Base-by-base conservation (phyloP, 2,888 invertebrate species). In the Campoplex capitator region DNA sequence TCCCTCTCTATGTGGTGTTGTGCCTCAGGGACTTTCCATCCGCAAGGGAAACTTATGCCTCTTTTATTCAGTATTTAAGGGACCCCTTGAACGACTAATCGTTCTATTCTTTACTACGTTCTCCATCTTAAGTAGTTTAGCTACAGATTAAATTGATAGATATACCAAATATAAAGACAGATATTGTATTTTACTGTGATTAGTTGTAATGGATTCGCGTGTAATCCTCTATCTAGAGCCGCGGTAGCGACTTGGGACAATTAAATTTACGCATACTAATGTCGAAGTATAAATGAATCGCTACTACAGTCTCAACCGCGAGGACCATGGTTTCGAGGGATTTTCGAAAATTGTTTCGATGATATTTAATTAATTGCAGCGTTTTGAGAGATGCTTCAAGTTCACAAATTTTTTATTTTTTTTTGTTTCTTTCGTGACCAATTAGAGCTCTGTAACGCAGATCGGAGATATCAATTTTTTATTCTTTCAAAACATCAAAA, bases 51-150 rank as follows among this genome's bases (percentile, higher is more conserved):
- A 83, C 78, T 78, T 82, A 78, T 78, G 83, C 83, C 23, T 70
- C 68, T 70, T 82, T 83, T 79, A 83, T 85, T 83, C 54, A 73
- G 78, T 85, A 74, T 78, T 85, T 85, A 79, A 83, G 83, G 68
- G 83, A 56, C 68, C 42, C 83, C 42, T 70, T 68, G 32, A 62
- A 32, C 58, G 48, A 70, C 78, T 83, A 83, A 85, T 85, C 74
- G 73, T 48, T 23, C 45, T 45, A 18, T 70, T 76, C 35, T 54
- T 13, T 38, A 35, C 45, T 28, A 81, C 65, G 48, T 75, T 68
- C 78, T 75, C 38, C 35, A 35, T 71, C 54, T 78, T 58, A 77
- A 58, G 51, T 82, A 48, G 7, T 67, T 11, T 58, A 78, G 18
- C 51, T 51, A 23, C 68, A 38, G 73, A 83, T 83, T 70, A 74